phyloP scores from a whole-genome alignment of 2,888 invertebrate species.

The Drosophila mercatorum region DNA sequence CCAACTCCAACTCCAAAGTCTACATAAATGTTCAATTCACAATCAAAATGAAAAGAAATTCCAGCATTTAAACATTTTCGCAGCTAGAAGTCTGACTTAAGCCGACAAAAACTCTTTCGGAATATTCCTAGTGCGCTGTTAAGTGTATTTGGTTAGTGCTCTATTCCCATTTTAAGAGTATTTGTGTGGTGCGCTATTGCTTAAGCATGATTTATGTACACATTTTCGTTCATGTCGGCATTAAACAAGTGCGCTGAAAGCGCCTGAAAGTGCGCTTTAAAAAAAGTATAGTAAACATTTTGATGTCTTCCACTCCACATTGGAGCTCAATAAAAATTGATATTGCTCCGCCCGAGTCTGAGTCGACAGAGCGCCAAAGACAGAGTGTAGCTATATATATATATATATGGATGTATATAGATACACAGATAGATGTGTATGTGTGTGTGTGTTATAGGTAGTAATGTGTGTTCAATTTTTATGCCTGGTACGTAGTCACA shows the following conservation, averaged over 20 bases:
- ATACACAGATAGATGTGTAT: neutral
- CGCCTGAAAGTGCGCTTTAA: conserved; percentile 13
- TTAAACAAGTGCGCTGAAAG: conserved; percentile 9
- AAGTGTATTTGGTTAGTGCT: conserved; percentile 9
- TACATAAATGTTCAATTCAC: too few species aligned
- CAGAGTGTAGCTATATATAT: conserved; percentile 13
- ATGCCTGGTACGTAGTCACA: conserved; percentile 27
- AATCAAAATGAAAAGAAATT: too few species aligned
- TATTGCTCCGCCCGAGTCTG: conserved; percentile 21
- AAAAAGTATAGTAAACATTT: conserved; percentile 37
- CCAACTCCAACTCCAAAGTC: too few species aligned
- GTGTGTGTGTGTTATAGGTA: neutral
- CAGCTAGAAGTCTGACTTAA: too few species aligned
- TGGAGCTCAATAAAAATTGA: conserved; percentile 48
- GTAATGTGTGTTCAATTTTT: conserved; percentile 29
- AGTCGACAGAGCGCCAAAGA: conserved; percentile 9
- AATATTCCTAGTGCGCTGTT: neutral
- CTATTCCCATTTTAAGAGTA: neutral
- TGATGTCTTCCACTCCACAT: conserved; percentile 2
- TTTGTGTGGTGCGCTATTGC: neutral
- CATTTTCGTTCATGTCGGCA: conserved; percentile 10
- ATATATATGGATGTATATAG: neutral
- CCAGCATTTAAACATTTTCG: too few species aligned
- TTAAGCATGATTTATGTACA: conserved; percentile 11
- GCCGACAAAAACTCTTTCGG: neutral